phyloP scores from a whole-genome alignment of 2,797 vertebrate species.

The Phalloptychus januarius region DNA sequence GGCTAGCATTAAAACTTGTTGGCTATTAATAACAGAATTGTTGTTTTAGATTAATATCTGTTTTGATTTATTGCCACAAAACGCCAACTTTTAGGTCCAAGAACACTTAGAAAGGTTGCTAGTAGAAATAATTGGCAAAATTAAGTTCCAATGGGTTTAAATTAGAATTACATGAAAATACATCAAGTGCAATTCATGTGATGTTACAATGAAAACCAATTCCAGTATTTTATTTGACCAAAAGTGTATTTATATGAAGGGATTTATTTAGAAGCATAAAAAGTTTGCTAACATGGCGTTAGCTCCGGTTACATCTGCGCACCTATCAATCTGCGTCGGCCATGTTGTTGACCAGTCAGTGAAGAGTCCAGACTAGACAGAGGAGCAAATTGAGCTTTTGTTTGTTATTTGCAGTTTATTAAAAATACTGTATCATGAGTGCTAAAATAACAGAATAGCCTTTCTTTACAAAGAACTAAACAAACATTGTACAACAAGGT shows the following conservation, averaged over 20 bases:
- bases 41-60: background rate
- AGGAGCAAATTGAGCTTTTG: background rate
- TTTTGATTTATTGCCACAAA: background rate
- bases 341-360: slow-evolving; percentile 22
- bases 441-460: background rate
- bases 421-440: background rate
- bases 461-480: background rate
- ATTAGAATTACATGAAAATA: background rate
- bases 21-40: background rate
- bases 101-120: background rate
- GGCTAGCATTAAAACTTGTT: background rate
- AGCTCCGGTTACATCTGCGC: background rate
- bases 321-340: background rate
- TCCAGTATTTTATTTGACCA: background rate
- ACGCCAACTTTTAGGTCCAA: background rate
- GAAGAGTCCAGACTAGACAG: slow-evolving; percentile 1
- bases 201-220: background rate
- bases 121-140: background rate
- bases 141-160: background rate
- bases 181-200: background rate
- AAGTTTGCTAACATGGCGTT: background rate
- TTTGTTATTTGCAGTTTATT: background rate
- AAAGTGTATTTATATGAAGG: background rate
- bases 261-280: background rate
- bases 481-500: background rate